A percentile compares a stretch with the other conserved stretches of the same genome.
Evolutionary conservation across 2,113 vertebrate species (phyloP).

Genomic region (Serilophus lunatus): DNA sequence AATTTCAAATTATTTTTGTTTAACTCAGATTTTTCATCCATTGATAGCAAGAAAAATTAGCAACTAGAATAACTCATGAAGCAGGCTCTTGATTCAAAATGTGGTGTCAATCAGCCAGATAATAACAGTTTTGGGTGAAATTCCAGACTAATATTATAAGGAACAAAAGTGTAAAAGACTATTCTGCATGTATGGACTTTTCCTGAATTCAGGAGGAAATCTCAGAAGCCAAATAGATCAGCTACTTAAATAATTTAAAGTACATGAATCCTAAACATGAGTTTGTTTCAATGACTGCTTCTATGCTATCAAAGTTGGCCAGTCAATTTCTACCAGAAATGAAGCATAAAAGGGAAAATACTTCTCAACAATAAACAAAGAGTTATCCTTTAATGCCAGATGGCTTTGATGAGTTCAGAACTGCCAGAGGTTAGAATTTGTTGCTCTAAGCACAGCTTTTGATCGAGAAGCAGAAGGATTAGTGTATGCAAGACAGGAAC

Average conservation of each 20-base stretch:
- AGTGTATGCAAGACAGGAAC: background rate
- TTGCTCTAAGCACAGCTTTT: background rate
- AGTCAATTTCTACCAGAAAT: background rate
- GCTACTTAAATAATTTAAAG: background rate
- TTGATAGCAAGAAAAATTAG: background rate
- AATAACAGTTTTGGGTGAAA: background rate
- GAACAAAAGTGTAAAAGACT: background rate
- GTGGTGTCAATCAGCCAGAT: background rate
- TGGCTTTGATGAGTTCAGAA: background rate
- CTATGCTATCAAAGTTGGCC: background rate
- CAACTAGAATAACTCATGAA: background rate
- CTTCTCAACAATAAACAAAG: background rate
- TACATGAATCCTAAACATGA: background rate
- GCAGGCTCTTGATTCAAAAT: background rate
- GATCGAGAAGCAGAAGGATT: background rate
- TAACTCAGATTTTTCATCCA: background rate
- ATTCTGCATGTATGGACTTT: background rate
- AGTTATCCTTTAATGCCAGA: background rate
- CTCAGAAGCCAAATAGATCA: background rate
- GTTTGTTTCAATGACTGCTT: background rate
- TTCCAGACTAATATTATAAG: background rate
- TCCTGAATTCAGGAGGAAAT: background rate
- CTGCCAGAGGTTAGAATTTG: background rate
- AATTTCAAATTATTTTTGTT: background rate
- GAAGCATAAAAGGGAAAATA: background rate